Percentiles rank a stretch among this genome's conserved stretches.
Conservation (phyloP, 2,888 invertebrate genomes). For the Ptilodon capucinus region DNA sequence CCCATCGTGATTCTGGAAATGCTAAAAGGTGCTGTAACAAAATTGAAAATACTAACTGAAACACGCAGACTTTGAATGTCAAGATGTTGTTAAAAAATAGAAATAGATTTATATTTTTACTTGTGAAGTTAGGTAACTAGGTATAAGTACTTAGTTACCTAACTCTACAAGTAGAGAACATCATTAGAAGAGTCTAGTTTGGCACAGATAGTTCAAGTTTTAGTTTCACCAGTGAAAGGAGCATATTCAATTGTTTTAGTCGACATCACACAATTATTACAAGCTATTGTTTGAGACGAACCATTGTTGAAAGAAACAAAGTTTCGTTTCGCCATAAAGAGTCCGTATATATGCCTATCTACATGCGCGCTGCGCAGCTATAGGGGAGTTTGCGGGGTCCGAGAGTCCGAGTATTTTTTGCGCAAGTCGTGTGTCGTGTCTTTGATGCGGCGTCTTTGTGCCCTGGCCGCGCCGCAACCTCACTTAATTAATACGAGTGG, state of each 20-base stretch:
- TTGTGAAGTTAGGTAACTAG: too few species aligned
- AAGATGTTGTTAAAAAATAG: too few species aligned
- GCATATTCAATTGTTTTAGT: not conserved
- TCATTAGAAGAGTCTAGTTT: not conserved
- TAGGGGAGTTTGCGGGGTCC: not conserved
- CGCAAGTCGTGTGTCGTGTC: conserved; percentile 15
- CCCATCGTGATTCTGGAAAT: not conserved
- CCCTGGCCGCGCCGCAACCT: conserved; percentile 37
- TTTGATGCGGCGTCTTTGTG: conserved; percentile 47
- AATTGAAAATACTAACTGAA: too few species aligned
- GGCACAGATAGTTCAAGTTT: not conserved
- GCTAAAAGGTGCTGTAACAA: not conserved
- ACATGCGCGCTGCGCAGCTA: not conserved
- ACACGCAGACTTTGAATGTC: too few species aligned
- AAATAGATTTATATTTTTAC: too few species aligned
- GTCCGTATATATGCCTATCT: not conserved
- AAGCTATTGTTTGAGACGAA: not conserved
- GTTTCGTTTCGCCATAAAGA: not conserved
- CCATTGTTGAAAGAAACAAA: conserved; percentile 1
- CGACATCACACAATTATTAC: not conserved
- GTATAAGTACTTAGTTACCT: not conserved
- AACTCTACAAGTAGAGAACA: not conserved
- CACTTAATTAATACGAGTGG: conserved; percentile 68
- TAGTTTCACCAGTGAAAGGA: conserved; percentile 1
- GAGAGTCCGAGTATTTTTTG: conserved; percentile 35